Conservation (phyloP, 2,113 vertebrate genomes). For the Ahaetulla prasina region DNA sequence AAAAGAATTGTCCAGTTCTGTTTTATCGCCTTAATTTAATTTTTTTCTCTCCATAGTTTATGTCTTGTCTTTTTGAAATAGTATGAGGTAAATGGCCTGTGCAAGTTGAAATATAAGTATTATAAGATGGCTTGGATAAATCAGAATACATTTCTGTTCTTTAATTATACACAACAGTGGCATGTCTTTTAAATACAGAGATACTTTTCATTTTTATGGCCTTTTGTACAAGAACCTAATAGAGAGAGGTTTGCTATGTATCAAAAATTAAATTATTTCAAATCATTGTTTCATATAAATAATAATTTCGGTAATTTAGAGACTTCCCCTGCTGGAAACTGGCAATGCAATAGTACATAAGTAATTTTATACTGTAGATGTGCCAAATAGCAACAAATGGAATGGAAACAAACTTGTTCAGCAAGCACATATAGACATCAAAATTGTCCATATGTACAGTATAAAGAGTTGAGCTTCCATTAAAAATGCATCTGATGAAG, state of each 20-base stretch:
- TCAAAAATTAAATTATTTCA: slow-evolving; percentile 27
- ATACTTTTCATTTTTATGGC: slow-evolving; percentile 45
- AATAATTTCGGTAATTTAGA: slow-evolving; percentile 36
- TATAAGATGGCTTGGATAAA: slow-evolving; percentile 11
- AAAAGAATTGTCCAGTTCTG: slow-evolving; percentile 6
- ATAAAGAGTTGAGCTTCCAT: neutral
- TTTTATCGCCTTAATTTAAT: slow-evolving; percentile 37
- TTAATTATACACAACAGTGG: slow-evolving; percentile 23
- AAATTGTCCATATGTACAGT: slow-evolving; percentile 24
- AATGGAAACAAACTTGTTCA: slow-evolving; percentile 30
- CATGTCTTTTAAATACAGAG: neutral
- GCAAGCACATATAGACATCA: slow-evolving; percentile 33
- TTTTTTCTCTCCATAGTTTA: slow-evolving; percentile 38
- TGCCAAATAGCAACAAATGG: slow-evolving; percentile 47
- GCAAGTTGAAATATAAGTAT: slow-evolving; percentile 19
- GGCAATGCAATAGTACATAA: slow-evolving; percentile 23
- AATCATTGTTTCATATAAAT: slow-evolving; percentile 31
- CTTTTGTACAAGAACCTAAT: slow-evolving; percentile 23
- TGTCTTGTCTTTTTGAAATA: slow-evolving; percentile 22
- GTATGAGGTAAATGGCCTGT: slow-evolving; percentile 1
- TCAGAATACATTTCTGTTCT: slow-evolving; percentile 18
- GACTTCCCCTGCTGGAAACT: slow-evolving; percentile 15
- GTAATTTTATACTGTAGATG: slow-evolving; percentile 30
- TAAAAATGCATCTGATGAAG: slow-evolving; percentile 35
- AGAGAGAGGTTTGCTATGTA: slow-evolving; percentile 26